These are phyloP conservation scores for Shinisaurus crocodilurus DNA, from an alignment of 2,113 vertebrate genomes.

Conservation along the genomic window DNA sequence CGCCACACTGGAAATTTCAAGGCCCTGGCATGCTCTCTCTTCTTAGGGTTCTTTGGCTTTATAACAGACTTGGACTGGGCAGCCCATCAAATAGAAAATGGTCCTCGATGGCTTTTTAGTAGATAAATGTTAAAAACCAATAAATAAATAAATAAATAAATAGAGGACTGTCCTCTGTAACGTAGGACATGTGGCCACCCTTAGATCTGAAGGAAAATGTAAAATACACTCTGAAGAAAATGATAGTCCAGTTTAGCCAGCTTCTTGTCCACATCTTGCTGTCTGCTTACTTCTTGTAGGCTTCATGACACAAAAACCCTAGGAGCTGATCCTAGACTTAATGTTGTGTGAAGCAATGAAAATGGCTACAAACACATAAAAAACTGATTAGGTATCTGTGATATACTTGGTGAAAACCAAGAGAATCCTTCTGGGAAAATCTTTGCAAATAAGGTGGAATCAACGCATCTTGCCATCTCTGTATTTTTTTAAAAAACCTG, in stretches of 20 bases:
- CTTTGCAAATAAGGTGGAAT: not conserved
- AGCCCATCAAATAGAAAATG: too few relatives aligned
- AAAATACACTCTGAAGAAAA: not conserved
- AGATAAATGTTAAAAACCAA: too few relatives aligned
- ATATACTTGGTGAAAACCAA: not conserved
- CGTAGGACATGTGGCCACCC: too few relatives aligned
- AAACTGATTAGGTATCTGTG: not conserved
- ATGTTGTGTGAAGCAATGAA: not conserved
- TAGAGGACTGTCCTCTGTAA: too few relatives aligned
- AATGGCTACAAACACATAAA: not conserved
- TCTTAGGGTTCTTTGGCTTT: too few relatives aligned
- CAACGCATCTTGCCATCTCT: not conserved
- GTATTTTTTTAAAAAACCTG: not conserved
- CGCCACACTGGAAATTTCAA: too few relatives aligned
- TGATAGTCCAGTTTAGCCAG: not conserved
- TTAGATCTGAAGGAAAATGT: not conserved
- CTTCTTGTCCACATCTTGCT: not conserved
- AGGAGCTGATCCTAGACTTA: not conserved
- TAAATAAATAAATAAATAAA: too few relatives aligned
- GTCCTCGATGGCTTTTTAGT: too few relatives aligned
- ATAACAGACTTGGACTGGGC: too few relatives aligned
- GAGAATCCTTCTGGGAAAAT: not conserved
- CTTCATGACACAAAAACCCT: not conserved
- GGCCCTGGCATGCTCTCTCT: too few relatives aligned
- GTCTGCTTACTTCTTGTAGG: not conserved